Evolutionary conservation across 2,797 vertebrate genomes (phyloP).

Genomic region (Enteromius afrohamiltoni): DNA sequence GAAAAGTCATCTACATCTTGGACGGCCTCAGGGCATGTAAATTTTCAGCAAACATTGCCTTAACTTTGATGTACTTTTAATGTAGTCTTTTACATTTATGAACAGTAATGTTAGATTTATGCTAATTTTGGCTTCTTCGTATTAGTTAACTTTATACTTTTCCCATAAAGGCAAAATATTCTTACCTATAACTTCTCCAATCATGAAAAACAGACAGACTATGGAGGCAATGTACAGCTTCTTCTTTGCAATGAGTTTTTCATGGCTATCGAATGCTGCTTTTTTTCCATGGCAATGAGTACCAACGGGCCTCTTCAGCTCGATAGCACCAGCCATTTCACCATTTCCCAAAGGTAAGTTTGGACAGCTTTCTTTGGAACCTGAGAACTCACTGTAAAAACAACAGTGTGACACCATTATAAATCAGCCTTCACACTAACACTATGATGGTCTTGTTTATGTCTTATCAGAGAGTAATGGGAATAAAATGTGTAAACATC

Average conservation of each 20-base stretch:
- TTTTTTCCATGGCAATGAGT: slow-evolving; percentile 79
- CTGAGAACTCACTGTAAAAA: slow-evolving; percentile 82
- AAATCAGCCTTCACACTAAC: neutral
- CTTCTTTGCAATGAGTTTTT: slow-evolving; percentile 81
- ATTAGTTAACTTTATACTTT: neutral
- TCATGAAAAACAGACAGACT: slow-evolving; percentile 94
- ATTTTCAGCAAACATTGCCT: neutral
- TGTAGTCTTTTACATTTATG: neutral
- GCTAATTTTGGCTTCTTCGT: neutral
- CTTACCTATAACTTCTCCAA: slow-evolving; percentile 92
- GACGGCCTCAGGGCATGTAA: neutral
- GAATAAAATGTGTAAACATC: neutral
- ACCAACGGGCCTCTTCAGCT: slow-evolving; percentile 71
- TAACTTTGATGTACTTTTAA: slow-evolving; percentile 8
- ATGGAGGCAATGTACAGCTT: slow-evolving; percentile 88
- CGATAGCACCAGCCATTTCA: slow-evolving; percentile 70
- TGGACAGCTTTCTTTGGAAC: slow-evolving; percentile 70
- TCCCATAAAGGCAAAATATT: neutral
- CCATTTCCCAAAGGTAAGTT: slow-evolving; percentile 74
- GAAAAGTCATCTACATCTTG: neutral
- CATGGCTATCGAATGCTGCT: slow-evolving; percentile 57
- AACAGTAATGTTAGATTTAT: neutral
- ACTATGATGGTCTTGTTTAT: neutral
- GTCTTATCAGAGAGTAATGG: neutral
- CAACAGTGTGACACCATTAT: neutral